Base-by-base conservation (phyloP, 2,888 invertebrate genomes). In the Leptura quadrifasciata region DNA sequence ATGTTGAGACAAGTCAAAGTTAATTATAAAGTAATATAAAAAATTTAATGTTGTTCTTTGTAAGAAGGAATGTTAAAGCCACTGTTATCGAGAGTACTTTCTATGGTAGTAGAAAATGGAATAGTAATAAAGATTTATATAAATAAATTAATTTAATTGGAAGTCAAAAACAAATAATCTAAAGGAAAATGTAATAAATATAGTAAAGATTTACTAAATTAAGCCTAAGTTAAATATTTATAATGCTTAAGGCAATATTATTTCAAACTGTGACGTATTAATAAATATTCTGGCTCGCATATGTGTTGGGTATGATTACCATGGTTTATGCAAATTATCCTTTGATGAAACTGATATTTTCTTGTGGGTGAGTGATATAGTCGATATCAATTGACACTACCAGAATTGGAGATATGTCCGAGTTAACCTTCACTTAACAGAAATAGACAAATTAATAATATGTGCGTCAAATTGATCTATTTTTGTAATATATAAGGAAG, bases 181-280 rank as follows among this genome's bases (percentile, higher is more conserved):
- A 35, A 12, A 31, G 64, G 64, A 18, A n/a, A 35, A 10, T 47
- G 47, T 57, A 57, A 21, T 3, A 9, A 9, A 20, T 17, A 39
- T 18, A 39, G 39, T 64, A 20, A 2, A 21, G 5, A 64, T 17
- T 18, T 17, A 64, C 39, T 52, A 47, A 65, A 65, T 39, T 52
- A 47, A 21, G 12, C 52, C 12, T 15, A 52, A 39, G 12, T 8
- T 47, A 65, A 65, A 65, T 47, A 65, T 65, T 39, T 47, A 52
- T n/a, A 63, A 5, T 18, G 35, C 10, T 63, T 18, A 12, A 17
- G 4, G 31, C 8, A 31, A 63, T 63, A 63, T 63, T 63, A 63
- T 31, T 31, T 17, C 12, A 63, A 63, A 27, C 12, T 17, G 12
- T 17, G 18, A 61, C 64, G 17, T 39, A 39, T 39, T 39, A 15